phyloP scores from a whole-genome alignment of 2,797 vertebrate genomes.

The Nyctibius grandis region DNA sequence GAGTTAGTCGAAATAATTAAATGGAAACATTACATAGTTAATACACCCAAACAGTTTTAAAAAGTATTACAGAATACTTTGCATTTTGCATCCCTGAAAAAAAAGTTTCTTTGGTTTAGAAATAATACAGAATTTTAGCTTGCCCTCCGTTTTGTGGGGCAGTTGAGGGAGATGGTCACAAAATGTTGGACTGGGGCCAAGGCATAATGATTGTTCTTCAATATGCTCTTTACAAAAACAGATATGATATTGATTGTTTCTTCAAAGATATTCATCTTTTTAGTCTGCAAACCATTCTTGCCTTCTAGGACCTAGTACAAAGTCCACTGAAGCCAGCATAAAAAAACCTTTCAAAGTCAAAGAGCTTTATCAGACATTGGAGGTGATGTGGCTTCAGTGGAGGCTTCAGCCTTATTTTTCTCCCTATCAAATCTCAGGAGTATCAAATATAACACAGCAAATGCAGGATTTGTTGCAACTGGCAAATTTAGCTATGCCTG shows the following conservation, averaged over 20 bases:
- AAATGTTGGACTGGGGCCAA: neutral
- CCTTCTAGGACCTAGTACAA: neutral
- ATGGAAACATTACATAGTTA: neutral
- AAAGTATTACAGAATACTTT: neutral
- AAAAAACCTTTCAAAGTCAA: neutral
- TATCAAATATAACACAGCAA: neutral
- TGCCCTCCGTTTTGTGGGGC: neutral
- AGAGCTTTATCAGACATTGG: neutral
- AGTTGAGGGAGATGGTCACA: neutral
- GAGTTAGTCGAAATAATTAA: neutral
- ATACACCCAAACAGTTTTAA: neutral
- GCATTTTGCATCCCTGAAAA: neutral
- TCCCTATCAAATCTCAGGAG: constrained; percentile 23
- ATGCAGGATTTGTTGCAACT: neutral
- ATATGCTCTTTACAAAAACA: neutral
- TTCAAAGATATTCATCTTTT: neutral
- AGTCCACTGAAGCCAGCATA: neutral
- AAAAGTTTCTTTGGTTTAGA: neutral
- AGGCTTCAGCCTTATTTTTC: constrained; percentile 36
- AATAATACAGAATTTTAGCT: neutral
- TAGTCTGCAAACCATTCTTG: neutral
- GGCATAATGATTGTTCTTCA: neutral
- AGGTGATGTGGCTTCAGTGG: neutral
- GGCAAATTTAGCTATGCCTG: neutral
- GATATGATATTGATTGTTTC: neutral